Evolutionary conservation across 2,113 vertebrate genomes (phyloP), one percentile per base, ranked within the genome.

Genomic region (Eonycteris spelaea): DNA sequence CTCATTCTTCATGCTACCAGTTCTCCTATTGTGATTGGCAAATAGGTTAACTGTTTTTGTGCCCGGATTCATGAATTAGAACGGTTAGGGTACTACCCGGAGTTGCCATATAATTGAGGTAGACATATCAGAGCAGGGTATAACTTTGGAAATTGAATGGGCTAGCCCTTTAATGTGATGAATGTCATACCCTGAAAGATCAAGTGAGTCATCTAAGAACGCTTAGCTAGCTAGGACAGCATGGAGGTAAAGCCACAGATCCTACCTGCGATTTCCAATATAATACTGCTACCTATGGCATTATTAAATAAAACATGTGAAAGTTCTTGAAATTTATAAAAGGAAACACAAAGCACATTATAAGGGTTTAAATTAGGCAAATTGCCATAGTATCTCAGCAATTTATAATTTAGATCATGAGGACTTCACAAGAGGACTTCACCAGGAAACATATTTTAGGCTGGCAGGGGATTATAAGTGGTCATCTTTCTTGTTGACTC

Each of bases 341-440:
- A 79, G 74, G 19, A 84, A 84, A 43, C 43, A 33, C 5, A 65
- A 48, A 38, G 61, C 11, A 22, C 18, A 28, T 78, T 22, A 48
- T 78, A n/a, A 84, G 65, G n/a, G 26, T 78, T 95, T 90, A 80
- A 89, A 74, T 70, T 86, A 30, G 16, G 26, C 24, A 48, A 45
- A 53, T 77, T 61, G 16, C 40, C 48, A 2, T 15, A 45, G 22
- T 79, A 24, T 57, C n/a, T 90, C 15, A 90, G 40, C 40, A 61
- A 33, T 75, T 79, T 33, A 45, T 65, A 57, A 73, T 97, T 97
- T 53, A 84, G 86, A 80, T 67, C 51, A 45, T 59, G 22, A 40
- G 74, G 48, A 57, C 33, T 55, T 93, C 7, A 14, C 5, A 51
- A 73, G 55, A 88, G 9, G 51, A 71, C 3, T 38, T 51, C 45